phyloP scores from a whole-genome alignment of 1,140 invertebrate species.

The Aphelenchoides besseyi region DNA sequence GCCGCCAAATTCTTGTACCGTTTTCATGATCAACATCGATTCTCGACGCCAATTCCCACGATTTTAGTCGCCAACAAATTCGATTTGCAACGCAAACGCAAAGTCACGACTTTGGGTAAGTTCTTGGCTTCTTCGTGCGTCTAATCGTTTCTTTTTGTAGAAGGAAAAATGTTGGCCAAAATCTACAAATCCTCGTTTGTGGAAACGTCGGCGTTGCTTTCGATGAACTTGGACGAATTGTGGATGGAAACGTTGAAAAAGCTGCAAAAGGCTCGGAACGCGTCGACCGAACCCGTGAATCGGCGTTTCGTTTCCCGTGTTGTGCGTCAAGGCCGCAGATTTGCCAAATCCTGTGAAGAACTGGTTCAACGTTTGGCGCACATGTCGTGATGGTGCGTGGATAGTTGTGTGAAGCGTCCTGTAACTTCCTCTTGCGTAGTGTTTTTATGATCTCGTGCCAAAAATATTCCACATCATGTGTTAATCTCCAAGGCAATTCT shows the following conservation, averaged over 20 bases:
- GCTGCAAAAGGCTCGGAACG: conserved; percentile 37
- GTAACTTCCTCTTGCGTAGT: neutral
- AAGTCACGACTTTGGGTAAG: conserved; percentile 45
- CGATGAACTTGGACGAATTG: conserved; percentile 48
- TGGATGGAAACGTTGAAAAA: conserved; percentile 51
- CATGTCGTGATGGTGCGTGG: too few relatives aligned
- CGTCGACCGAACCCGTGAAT: conserved; percentile 24
- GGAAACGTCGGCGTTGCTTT: conserved; percentile 47
- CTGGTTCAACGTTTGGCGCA: conserved; percentile 44
- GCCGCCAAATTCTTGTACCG: conserved; percentile 53
- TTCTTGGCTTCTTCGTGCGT: neutral
- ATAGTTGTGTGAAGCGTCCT: too few relatives aligned
- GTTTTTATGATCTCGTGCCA: neutral
- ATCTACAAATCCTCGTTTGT: conserved; percentile 55
- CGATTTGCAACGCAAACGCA: conserved; percentile 50
- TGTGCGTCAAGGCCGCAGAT: conserved; percentile 44
- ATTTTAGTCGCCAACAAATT: conserved; percentile 53
- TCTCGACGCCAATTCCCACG: conserved; percentile 26
- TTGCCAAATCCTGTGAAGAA: conserved; percentile 58
- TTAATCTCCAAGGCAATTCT: too few relatives aligned
- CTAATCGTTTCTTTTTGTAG: conserved; percentile 34
- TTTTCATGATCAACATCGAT: conserved; percentile 32
- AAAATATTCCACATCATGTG: too few relatives aligned
- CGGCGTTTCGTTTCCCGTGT: too few relatives aligned
- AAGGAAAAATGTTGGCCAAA: conserved; percentile 57